Evolutionary conservation across 1,140 invertebrate species (phyloP), one percentile per base, ranked within the genome.

Genomic region (Epicauta chinensis): DNA sequence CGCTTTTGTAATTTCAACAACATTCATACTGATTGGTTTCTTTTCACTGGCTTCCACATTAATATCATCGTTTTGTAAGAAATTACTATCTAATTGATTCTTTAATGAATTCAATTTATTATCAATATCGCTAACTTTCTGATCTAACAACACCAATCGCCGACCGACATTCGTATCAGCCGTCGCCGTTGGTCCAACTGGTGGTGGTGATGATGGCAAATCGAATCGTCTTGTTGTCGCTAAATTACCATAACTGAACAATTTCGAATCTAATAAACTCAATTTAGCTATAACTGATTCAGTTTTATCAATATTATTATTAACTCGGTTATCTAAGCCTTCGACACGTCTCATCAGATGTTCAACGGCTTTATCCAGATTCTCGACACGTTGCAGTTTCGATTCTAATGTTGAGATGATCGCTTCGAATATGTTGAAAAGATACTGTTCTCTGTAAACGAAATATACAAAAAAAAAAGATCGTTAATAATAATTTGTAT

Each of bases 361-460:
- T 64, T 91, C 87, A 0, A 91, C 84, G 0, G 87, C 88, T 68
- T 87, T 85, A 64, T 91, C 89, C 37, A 93, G 68, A 67, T 89
- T 91, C 65, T 91, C 89, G 59, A 91, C 89, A 51, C 88, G 76
- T 63, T 90, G 86, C 2, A 93, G 73, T 74, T 91, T 91, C 9
- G 84, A 86, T 67, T 93, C 89, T 56, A 93, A 73, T 10, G 88
- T 91, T 48, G 86, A 89, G 14, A 92, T 86, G 55, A 91, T 87
- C 7, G 89, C 86, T 70, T 92, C 89, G 71, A 92, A 91, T 23
- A 93, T 84, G 62, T 89, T 87, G 70, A 90, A 88, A 32, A 92
- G 78, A 68, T 91, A 89, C 67, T 91, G 87, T 68, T 92, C 89
- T 70, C 89, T 92, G 82, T n/a, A 38, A 84, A 85, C 66, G 74